Conservation (phyloP, 2,113 vertebrate species). For the Dolichotis patagonum region DNA sequence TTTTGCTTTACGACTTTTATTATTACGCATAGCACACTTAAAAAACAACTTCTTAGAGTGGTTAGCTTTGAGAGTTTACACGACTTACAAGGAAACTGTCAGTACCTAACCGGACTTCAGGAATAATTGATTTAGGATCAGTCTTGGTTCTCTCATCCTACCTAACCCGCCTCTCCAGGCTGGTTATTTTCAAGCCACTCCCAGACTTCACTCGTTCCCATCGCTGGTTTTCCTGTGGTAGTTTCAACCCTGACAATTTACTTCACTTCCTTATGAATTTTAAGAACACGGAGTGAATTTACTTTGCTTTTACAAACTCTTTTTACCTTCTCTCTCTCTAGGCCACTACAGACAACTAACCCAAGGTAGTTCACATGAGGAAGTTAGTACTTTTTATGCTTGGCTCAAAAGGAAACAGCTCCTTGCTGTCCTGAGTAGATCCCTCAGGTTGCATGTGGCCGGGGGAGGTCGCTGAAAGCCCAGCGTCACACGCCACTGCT, state of each 20-base stretch:
- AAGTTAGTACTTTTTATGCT: no score
- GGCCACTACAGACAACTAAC: background rate
- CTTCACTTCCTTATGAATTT: background rate
- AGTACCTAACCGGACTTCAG: background rate
- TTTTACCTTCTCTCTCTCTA: background rate
- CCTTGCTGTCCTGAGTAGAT: background rate
- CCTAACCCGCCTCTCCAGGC: no score
- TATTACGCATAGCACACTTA: background rate
- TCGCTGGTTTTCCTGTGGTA: background rate
- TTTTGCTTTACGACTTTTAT: background rate
- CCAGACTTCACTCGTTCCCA: background rate
- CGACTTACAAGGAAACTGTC: background rate
- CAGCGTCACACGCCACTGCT: fast-evolving
- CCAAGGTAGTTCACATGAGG: fast-evolving
- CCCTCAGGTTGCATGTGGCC: no score
- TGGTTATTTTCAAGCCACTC: background rate
- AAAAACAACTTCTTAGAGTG: background rate
- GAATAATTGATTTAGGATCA: fast-evolving
- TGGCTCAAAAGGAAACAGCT: background rate
- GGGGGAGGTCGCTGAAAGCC: fast-evolving
- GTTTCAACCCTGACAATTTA: background rate
- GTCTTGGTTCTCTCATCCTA: background rate
- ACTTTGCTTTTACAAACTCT: background rate
- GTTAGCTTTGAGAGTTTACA: background rate
- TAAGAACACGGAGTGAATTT: background rate